Percentiles rank a stretch among this genome's conserved stretches.
These are phyloP conservation scores for Tachysurus vachellii DNA, from an alignment of 2,113 vertebrate species.

Conservation along the genomic window DNA sequence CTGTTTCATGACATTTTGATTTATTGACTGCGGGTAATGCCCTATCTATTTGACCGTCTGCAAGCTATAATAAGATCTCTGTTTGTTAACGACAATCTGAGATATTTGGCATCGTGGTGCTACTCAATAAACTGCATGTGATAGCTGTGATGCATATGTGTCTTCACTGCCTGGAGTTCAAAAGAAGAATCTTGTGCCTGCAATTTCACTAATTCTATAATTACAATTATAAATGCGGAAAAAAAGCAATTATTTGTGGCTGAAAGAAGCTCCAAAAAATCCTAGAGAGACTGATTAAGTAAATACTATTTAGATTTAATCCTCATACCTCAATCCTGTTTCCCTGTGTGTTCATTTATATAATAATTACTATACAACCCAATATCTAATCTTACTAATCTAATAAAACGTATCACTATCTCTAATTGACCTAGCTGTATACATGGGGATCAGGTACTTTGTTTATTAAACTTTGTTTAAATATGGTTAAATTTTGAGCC, in stretches of 20 bases:
- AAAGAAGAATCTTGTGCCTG: too few relatives aligned
- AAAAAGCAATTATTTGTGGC: too few relatives aligned
- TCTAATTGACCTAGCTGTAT: too few relatives aligned
- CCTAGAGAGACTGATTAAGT: not conserved
- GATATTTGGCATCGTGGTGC: constrained; percentile 34
- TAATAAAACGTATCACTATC: not conserved
- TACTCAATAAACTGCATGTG: constrained; percentile 32
- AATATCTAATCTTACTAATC: not conserved
- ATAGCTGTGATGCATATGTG: not conserved
- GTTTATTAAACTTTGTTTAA: too few relatives aligned
- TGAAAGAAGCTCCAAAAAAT: too few relatives aligned
- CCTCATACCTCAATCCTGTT: not conserved
- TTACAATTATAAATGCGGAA: too few relatives aligned
- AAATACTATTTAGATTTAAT: not conserved
- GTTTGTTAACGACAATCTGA: constrained; percentile 37
- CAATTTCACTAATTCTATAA: too few relatives aligned
- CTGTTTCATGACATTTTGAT: not conserved
- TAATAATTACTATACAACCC: not conserved
- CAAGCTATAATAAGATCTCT: constrained; percentile 36
- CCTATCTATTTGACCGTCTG: not conserved
- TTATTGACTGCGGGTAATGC: constrained; percentile 10
- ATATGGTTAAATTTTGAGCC: too few relatives aligned
- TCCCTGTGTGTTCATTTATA: not conserved
- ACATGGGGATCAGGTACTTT: too few relatives aligned
- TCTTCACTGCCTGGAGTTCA: too few relatives aligned